Conservation (phyloP, 2,797 vertebrate species). For the Ctenopoma kingsleyae region DNA sequence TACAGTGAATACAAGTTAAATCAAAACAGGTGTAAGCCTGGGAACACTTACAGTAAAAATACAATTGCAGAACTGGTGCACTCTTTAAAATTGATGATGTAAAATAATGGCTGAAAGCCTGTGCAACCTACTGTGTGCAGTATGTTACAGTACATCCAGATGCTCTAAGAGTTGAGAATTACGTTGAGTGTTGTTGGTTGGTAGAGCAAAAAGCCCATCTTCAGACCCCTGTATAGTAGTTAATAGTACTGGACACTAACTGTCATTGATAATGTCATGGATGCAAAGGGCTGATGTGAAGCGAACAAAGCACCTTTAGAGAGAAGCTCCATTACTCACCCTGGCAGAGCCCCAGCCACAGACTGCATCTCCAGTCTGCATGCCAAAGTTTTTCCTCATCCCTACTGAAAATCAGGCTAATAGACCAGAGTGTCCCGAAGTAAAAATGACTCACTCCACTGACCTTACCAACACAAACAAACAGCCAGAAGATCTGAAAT, state of each 20-base stretch:
- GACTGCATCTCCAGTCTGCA: conserved; percentile 54
- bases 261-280: conserved; percentile 64
- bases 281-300: conserved; percentile 60
- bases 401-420: conserved; percentile 63
- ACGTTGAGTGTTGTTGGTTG: conserved; percentile 35
- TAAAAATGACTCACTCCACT: conserved; percentile 68
- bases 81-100: conserved; percentile 12
- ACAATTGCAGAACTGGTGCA: background rate
- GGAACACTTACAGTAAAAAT: background rate
- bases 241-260: conserved; percentile 62
- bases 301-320: conserved; percentile 67
- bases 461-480: conserved; percentile 63
- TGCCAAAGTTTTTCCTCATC: conserved; percentile 57
- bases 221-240: conserved; percentile 50
- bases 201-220: conserved; percentile 47
- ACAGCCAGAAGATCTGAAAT: conserved; percentile 43
- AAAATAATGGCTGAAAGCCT: conserved; percentile 1
- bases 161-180: conserved; percentile 26
- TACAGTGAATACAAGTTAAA: background rate
- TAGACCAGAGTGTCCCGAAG: conserved; percentile 62
- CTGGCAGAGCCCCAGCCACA: conserved; percentile 56
- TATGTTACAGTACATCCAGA: conserved; percentile 26
- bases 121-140: background rate
- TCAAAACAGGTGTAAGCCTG: too few species aligned
- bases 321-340: conserved; percentile 69